Evolutionary conservation across 2,888 invertebrate species (phyloP), one percentile per base, ranked within the genome.

Genomic region (Digitonthophagus gazella): DNA sequence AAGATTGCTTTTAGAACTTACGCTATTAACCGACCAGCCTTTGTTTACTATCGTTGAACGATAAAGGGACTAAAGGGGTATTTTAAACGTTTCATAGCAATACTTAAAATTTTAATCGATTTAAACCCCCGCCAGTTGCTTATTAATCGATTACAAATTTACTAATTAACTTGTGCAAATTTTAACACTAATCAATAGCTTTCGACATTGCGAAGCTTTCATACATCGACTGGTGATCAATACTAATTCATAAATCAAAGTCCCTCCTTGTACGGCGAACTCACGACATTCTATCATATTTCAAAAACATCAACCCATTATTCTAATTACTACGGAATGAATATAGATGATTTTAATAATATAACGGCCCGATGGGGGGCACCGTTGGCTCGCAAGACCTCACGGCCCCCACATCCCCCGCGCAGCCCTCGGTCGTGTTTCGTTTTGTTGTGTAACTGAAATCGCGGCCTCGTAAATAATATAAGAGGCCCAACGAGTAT

Each of bases 251-350:
- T 80, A 80, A 80, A 80, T 80, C 80, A 80, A 80, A 80, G 79
- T 79, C 80, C 79, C 79, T 76, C 79, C 80, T 79, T 74, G 77
- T 78, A 76, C 75, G 75, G 75, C 75, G 76, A 78, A 77, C 75
- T 78, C 80, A 80, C 80, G 80, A 78, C 80, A 80, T 80, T 78
- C 80, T 78, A 79, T 79, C 80, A 80, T 80, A 80, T 80, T 80
- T 80, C 80, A 80, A 80, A 80, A 80, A 80, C 79, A 80, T 80
- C 79, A 77, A 78, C 77, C 80, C 80, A 80, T 80, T 80, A 80
- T 80, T 80, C 80, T 80, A 80, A 80, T 80, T 80, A 80, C 80
- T 75, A 72, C 74, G 75, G 75, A 79, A 79, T 79, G 80, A 79
- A 80, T 78, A 78, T 78, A 77, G 78, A 80, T 79, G 79, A 78